Evolutionary conservation across 2,888 invertebrate genomes (phyloP).

Genomic region (Pharmacophagus antenor): DNA sequence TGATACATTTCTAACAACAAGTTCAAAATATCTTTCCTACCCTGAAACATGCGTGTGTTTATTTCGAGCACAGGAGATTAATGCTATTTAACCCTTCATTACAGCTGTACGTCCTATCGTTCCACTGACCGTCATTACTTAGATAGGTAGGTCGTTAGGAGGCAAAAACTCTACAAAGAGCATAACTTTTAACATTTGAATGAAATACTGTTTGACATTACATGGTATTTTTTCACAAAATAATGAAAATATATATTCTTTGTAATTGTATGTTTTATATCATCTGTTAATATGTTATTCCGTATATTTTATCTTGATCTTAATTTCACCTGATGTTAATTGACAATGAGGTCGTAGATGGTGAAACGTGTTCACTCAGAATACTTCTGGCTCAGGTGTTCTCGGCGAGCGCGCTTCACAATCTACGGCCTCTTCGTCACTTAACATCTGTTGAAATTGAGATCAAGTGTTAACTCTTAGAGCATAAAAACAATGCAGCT

Average conservation of each 20-base stretch:
- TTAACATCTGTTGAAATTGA: too few species aligned
- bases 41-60: not conserved
- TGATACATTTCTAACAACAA: too few species aligned
- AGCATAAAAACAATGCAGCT: conserved; percentile 12
- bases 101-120: conserved; percentile 18
- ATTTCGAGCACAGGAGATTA: not conserved
- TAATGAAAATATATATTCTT: not conserved
- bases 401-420: too few species aligned
- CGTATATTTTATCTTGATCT: too few species aligned
- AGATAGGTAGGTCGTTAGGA: conserved; percentile 10
- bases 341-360: too few species aligned
- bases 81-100: conserved; percentile 12
- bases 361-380: too few species aligned
- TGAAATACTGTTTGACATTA: not conserved
- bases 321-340: too few species aligned
- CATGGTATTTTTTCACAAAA: not conserved
- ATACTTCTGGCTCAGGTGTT: too few species aligned
- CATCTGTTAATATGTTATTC: too few species aligned
- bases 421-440: too few species aligned
- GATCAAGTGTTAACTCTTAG: too few species aligned
- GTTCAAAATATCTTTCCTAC: not conserved
- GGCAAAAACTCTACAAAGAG: not conserved
- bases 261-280: not conserved
- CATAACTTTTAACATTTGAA: not conserved
- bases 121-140: conserved; percentile 8